Evolutionary conservation across 2,113 vertebrate genomes (phyloP), one percentile per base, ranked within the genome.

Genomic region (Pycnonotus jocosus): DNA sequence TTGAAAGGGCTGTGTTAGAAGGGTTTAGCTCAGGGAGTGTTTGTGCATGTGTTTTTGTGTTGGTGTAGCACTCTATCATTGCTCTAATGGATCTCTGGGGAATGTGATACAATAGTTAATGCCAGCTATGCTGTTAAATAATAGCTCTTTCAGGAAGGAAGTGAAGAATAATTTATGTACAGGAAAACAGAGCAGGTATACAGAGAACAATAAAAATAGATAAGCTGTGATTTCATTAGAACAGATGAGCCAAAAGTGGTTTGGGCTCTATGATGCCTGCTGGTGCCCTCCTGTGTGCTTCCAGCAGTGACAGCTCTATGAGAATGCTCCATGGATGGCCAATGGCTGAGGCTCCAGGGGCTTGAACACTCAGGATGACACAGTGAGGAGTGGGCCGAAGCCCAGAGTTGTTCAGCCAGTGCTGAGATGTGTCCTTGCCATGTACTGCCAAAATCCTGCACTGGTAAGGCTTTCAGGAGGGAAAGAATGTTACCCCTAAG

Each of bases 121-220:
- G 88, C 90, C 6, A 3, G 76, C 80, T 68, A 27, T 77, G 82
- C 82, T 94, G 80, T 92, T 95, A 95, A 95, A 80, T 94, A 96
- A 93, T 83, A 88, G 90, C 76, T 88, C 64, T 92, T 97, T 71
- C 70, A 92, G 93, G 90, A 96, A 96, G 95, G 87, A 94, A 93
- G 85, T 88, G 85, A 83, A 71, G 90, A 94, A 90, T 96, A 96
- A 93, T 94, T 96, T 95, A 95, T 94, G 90, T 93, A 47, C 57
- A 56, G 82, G 93, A 94, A 96, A 88, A 83, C 74, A 81, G 81
- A 72, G 92, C 87, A 92, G 79, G 81, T 90, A 64, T 58, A 56
- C 35, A 57, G 82, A 90, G 92, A 73, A 78, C 85, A 90, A 62
- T 90, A 80, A 80, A 95, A 95, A 68, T 42, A 90, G 71, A 69